phyloP scores from a whole-genome alignment of 37 sponge, comb jelly and placozoan genomes.

The Halichondria panicea region DNA sequence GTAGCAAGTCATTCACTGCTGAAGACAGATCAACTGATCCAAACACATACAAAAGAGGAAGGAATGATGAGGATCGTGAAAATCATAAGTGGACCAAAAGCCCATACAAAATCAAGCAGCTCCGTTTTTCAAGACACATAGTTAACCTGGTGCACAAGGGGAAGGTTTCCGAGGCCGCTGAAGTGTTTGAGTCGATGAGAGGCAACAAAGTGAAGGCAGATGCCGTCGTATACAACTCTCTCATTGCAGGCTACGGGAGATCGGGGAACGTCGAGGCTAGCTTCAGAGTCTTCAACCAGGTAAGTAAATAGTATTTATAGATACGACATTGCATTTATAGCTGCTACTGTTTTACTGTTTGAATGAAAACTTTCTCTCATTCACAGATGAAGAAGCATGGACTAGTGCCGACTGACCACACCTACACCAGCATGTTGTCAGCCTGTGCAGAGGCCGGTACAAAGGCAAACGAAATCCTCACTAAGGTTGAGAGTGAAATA shows the following conservation, averaged over 20 bases:
- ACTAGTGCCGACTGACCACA: constrained; percentile 52
- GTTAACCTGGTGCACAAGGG: constrained; percentile 32
- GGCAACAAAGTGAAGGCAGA: constrained; percentile 17
- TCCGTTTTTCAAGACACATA: constrained; percentile 20
- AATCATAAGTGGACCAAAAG: not conserved
- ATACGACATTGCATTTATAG: too few relatives aligned
- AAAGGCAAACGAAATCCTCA: constrained; percentile 1
- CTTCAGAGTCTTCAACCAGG: constrained; percentile 75
- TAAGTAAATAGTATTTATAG: too few relatives aligned
- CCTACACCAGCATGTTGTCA: constrained; percentile 65
- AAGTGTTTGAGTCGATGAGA: constrained; percentile 57
- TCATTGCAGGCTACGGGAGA: constrained; percentile 47
- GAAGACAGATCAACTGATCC: too few relatives aligned
- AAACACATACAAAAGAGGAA: too few relatives aligned
- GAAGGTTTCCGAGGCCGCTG: constrained; percentile 45
- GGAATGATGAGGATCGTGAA: not conserved
- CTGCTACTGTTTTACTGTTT: not conserved
- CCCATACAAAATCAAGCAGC: constrained; percentile 27
- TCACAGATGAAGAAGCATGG: constrained; percentile 75
- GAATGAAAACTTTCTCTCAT: not conserved
- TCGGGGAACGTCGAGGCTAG: constrained; percentile 32
- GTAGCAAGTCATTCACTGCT: too few relatives aligned
- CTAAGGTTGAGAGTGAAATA: constrained; percentile 53
- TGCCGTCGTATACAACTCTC: constrained; percentile 44
- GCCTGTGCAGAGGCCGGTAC: constrained; percentile 59